Conservation (phyloP, 2,888 invertebrate genomes). For the Panopea generosa region DNA sequence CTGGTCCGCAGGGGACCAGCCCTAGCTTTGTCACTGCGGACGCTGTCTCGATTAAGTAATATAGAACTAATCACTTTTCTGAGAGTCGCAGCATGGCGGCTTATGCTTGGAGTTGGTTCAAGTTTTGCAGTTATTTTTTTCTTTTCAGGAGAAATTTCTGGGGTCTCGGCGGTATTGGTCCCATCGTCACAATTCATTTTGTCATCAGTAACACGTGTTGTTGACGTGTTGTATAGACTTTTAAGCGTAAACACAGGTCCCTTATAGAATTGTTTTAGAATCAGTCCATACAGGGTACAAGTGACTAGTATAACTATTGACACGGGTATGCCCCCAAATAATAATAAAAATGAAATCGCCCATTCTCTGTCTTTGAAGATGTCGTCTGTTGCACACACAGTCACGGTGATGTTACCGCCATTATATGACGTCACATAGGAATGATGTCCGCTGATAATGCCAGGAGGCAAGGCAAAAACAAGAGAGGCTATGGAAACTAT, state of each 20-base stretch:
- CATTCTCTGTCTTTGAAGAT: slow-evolving; percentile 51
- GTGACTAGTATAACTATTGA: slow-evolving; percentile 55
- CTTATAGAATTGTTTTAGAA: slow-evolving; percentile 48
- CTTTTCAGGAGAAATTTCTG: neutral
- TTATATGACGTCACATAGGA: slow-evolving; percentile 49
- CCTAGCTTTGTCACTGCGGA: neutral
- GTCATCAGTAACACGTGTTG: slow-evolving; percentile 13
- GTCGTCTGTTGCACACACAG: slow-evolving; percentile 59
- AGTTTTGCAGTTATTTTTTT: neutral
- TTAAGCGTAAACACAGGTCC: slow-evolving; percentile 39
- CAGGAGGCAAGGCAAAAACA: slow-evolving; percentile 57
- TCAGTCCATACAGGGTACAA: slow-evolving; percentile 52
- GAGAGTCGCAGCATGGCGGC: neutral
- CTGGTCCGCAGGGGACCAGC: slow-evolving; percentile 30
- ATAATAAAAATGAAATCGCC: slow-evolving; percentile 46
- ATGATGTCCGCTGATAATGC: slow-evolving; percentile 59
- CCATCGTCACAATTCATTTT: neutral
- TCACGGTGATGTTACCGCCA: slow-evolving; percentile 52
- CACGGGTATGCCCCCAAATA: slow-evolving; percentile 53
- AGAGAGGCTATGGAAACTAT: slow-evolving; percentile 47
- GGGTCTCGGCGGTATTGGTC: neutral
- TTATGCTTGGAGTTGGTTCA: neutral
- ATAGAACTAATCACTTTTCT: slow-evolving; percentile 22
- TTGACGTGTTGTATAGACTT: slow-evolving; percentile 39
- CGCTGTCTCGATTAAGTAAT: slow-evolving; percentile 20